Base-by-base conservation (phyloP, 1,140 invertebrate genomes). In the Dolichoris vasculosae region DNA sequence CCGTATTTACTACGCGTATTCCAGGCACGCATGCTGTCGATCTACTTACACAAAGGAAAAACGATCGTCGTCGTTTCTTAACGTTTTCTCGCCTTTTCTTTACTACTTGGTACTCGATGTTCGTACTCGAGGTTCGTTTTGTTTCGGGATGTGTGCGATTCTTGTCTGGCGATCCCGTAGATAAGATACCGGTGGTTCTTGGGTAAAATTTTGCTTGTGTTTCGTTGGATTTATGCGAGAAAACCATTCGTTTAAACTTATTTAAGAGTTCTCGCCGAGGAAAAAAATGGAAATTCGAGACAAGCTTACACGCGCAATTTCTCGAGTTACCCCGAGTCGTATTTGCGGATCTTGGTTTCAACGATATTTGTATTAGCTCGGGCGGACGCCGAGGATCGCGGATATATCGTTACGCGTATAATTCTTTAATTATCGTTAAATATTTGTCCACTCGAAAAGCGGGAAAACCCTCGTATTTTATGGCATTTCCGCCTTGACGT, bases 21-120 rank as follows among this genome's bases (percentile, higher is more conserved):
- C 82, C 32, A 43, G 26, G 75, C 83, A 79, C 83, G 77, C 76
- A 75, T 64, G 63, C 13, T 88, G 89, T 88, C 89, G 78, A 80
- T 59, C 78, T 43, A 80, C 78, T 89, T 86, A 88, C 80, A 89
- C 88, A 84, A 84, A 84, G 82, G 88, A 89, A 88, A 89, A 88
- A 85, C 84, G 76, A 59, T 75, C 63, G 46, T 17, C 55, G 69
- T 43, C 38, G 77, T 67, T 77, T 40, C 75, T 77, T 77, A 77
- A 83, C 73, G 87, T 89, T 88, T 88, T 85, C 84, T 73, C 75
- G 73, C 51, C 13, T 71, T 46, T 79, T 78, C 75, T 71, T 32
- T 78, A 40, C 35, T 59, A n/a, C 26, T 13, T 8, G 15, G 26
- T 63, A 55, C 0, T 23, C 23, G 48, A 26, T n/a, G n/a, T n/a